phyloP scores from a whole-genome alignment of 2,113 vertebrate species.

The Dromaius novaehollandiae region DNA sequence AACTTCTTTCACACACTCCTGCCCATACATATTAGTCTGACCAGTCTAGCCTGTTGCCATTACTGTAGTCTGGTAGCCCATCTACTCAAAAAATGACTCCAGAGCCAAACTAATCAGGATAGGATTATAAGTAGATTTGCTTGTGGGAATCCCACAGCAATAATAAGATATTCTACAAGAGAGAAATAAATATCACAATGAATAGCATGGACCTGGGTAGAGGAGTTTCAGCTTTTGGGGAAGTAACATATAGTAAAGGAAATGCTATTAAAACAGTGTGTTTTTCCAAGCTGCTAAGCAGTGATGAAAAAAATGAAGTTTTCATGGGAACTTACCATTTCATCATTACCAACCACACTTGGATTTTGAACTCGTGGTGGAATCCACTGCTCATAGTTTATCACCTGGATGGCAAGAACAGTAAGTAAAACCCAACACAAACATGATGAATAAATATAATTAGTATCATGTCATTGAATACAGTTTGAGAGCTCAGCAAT shows the following conservation, averaged over 20 bases:
- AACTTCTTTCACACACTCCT: neutral
- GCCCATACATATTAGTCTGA: neutral
- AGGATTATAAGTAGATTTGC: neutral
- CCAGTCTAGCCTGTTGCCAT: neutral
- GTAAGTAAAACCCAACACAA: neutral
- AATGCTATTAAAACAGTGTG: neutral
- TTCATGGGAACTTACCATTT: constrained; percentile 54
- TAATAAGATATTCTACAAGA: neutral
- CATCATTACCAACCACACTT: neutral
- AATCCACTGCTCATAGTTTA: constrained; percentile 71
- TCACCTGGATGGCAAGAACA: constrained; percentile 40
- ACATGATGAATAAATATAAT: neutral
- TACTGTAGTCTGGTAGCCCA: neutral
- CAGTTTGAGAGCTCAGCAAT: neutral
- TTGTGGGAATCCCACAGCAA: neutral
- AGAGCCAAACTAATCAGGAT: neutral
- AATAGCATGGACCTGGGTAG: neutral
- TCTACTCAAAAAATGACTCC: neutral
- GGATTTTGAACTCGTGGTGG: constrained; percentile 32
- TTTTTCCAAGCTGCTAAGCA: neutral
- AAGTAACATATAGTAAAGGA: neutral
- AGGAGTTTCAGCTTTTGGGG: neutral
- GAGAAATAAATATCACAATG: neutral
- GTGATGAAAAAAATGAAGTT: neutral
- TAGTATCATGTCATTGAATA: neutral